Evolutionary conservation across 2,797 vertebrate species (phyloP).

Genomic region (Nannoperca australis): DNA sequence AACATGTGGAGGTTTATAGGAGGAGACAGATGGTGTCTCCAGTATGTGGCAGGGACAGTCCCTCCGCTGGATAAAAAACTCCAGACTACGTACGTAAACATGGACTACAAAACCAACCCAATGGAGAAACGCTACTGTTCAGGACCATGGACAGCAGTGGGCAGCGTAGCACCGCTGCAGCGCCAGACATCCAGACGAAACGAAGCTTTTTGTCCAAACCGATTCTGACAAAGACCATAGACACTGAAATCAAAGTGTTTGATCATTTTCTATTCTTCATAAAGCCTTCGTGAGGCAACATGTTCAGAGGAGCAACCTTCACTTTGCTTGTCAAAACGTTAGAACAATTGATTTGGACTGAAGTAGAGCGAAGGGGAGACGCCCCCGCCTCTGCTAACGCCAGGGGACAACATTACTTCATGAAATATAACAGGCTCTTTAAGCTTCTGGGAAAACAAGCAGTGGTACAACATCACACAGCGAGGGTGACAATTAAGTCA

Average conservation of each 20-base stretch:
- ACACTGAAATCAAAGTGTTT: neutral
- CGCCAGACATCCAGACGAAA: neutral
- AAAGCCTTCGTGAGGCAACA: neutral
- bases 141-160: slow-evolving; percentile 49
- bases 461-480: neutral
- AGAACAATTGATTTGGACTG: neutral
- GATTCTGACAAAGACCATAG: neutral
- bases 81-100: neutral
- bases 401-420: neutral
- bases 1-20: neutral
- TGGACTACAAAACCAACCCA: neutral
- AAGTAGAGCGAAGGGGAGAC: neutral
- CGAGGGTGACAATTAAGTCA: neutral
- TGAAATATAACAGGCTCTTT: neutral
- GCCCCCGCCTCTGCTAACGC: neutral
- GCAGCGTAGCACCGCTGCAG: neutral
- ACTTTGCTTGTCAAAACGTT: neutral
- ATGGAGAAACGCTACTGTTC: neutral
- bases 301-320: neutral
- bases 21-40: neutral
- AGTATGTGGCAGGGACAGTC: too few relatives aligned
- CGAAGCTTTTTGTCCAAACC: neutral
- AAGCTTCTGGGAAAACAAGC: neutral
- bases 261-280: too few relatives aligned
- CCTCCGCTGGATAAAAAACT: neutral